Base-by-base conservation (phyloP, 2,888 invertebrate species). In the Epinotia brunnichana region DNA sequence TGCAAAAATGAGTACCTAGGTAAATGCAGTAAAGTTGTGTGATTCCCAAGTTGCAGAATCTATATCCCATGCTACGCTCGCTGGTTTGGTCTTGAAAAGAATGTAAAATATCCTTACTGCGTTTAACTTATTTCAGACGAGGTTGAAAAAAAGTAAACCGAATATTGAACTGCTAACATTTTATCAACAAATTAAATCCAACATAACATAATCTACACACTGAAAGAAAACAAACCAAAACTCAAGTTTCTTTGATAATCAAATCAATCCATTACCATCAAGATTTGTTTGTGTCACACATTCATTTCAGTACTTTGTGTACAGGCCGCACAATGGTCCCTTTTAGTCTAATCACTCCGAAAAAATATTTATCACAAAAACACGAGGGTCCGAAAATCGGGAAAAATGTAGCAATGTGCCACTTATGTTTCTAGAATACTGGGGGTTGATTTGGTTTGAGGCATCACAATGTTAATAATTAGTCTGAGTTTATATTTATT, bases 281-380 rank as follows among this genome's bases (percentile, higher is more conserved):
- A 39, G 57, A 70, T 70, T 70, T 71, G 60, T 71, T 71, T 60
- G 66, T 51, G 64, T 60, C 10, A 53, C 59, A 24, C 41, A 54
- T 64, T 70, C 60, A 70, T 48, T 63, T 19, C 63, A 13, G 51
- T 35, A 54, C 29, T 29, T 17, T 60, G 24, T 56, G 15, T 56
- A 57, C 24, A n/a, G 57, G 3, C 35, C n/a, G 10, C 59, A 73
- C 72, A 73, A 73, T 63, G 35, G 57, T 3, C 35, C 67, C 72
- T 73, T 73, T 73, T 73, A 73, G 57, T 19, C 19, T 73, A 73
- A 73, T 72, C 67, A 67, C 44, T 60, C 21, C 35, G 35, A 61
- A 41, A 67, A 72, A 67, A 67, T 67, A 72, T 67, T 67, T 67
- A 61, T 72, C 61, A 67, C 61, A 60, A 71, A 70, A 66, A 67